Evolutionary conservation across 2,888 invertebrate genomes (phyloP), one percentile per base, ranked within the genome.

Genomic region (Drosophila prostipennis): DNA sequence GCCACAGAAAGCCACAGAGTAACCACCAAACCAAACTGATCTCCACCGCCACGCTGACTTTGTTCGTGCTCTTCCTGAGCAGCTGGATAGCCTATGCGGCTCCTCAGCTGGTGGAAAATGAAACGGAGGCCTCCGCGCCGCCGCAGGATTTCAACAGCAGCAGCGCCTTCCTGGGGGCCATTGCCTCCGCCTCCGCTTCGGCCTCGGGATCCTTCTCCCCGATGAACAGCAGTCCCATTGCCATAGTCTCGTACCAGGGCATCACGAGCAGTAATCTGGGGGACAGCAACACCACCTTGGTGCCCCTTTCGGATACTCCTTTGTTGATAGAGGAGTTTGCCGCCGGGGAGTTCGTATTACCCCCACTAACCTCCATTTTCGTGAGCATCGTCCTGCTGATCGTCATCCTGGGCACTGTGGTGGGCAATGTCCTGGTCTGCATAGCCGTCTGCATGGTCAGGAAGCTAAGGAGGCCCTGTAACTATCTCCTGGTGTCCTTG

Each of bases 381-480:
- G 94, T 97, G 79, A 94, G 95, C 70, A 93, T 96, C 73, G 93
- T 97, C 71, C 93, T 97, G 82, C 93, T 96, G 78, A 93, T 95
- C 84, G 95, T 97, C 49, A 96, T 97, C 77, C 91, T 96, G 70
- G 96, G 95, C 75, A 97, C 97, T 4, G 95, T 96, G 72, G 94
- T 97, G 65, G 97, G 97, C 51, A 98, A 99, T 93, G 94, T 98
- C 65, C 93, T 99, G 68, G 98, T 99, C 82, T 98, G 98, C 92
- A 95, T 98, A 37, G 99, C 99, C 63, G 98, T 99, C 58, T 97
- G 98, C 90, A 95, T 98, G 87, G 99, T 99, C 79, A 94, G 98
- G 71, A 97, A 98, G 89, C 93, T 99, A 87, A 95, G 97, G 88
- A 94, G 96, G 85, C 97, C 96, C 54, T 98, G 97, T 92, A 98